These are phyloP conservation scores for Stenchaetothrips biformis DNA, from an alignment of 2,888 invertebrate species.

Conservation along the genomic window DNA sequence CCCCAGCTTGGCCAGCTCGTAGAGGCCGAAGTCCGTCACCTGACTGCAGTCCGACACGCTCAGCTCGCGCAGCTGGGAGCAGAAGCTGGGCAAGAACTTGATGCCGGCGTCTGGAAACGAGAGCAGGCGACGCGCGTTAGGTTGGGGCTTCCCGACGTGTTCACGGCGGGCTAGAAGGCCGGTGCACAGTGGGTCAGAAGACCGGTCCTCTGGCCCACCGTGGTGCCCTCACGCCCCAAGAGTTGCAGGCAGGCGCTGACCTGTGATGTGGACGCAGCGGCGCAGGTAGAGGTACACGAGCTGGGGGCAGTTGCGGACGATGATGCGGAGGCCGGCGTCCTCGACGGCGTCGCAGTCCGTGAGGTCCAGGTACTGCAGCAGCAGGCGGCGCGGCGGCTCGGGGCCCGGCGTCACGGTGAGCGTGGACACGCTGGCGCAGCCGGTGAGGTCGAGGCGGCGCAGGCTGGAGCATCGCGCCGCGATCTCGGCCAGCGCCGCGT, in stretches of 20 bases:
- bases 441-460: slow-evolving; percentile 79
- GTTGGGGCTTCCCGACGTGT: background rate
- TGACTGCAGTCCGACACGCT: slow-evolving; percentile 86
- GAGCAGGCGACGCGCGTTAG: too few species aligned
- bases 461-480: slow-evolving; percentile 73
- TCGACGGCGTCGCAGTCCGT: slow-evolving; percentile 83
- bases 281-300: slow-evolving; percentile 81
- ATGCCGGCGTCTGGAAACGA: slow-evolving; percentile 69
- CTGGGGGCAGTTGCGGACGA: slow-evolving; percentile 82
- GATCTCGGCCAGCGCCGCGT: slow-evolving; percentile 71
- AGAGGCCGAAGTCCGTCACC: slow-evolving; percentile 85
- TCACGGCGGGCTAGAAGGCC: background rate
- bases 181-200: too few species aligned
- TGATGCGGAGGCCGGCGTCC: slow-evolving; percentile 75
- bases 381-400: slow-evolving; percentile 61
- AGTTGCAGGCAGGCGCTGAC: slow-evolving; percentile 42
- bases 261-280: slow-evolving; percentile 82
- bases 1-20: slow-evolving; percentile 80
- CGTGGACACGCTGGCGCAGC: slow-evolving; percentile 74
- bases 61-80: slow-evolving; percentile 74
- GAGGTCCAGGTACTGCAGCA: slow-evolving; percentile 81
- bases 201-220: too few species aligned
- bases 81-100: slow-evolving; percentile 87
- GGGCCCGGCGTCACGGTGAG: slow-evolving; percentile 62
- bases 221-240: background rate